A percentile compares a stretch with the other conserved stretches of the same genome.
Evolutionary conservation across 2,888 invertebrate species (phyloP).

Genomic region (Erebia aethiops): DNA sequence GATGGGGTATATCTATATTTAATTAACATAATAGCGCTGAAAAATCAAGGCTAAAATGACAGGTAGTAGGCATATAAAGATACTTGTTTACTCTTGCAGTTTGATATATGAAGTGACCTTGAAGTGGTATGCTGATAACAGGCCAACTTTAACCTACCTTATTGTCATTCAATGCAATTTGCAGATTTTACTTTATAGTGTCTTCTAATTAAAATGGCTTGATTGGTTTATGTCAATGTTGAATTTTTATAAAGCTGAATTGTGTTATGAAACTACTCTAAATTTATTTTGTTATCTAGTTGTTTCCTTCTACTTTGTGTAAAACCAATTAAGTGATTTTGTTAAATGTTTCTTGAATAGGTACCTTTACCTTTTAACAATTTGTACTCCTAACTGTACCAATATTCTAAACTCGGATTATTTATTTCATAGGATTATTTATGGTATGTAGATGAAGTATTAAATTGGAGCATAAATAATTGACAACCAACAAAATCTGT

Average conservation of each 20-base stretch:
- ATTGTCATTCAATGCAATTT: slow-evolving; percentile 1
- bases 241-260: slow-evolving; percentile 6
- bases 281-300: not conserved
- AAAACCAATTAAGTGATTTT: too few relatives aligned
- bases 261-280: not conserved
- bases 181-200: not conserved
- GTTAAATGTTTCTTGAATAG: too few relatives aligned
- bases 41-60: slow-evolving; percentile 21
- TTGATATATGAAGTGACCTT: slow-evolving; percentile 11
- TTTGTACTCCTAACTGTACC: too few relatives aligned
- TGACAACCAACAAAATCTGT: too few relatives aligned
- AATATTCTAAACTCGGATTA: too few relatives aligned
- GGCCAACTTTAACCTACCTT: not conserved
- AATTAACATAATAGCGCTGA: slow-evolving; percentile 25
- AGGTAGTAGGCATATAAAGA: slow-evolving; percentile 3
- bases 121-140: slow-evolving; percentile 3
- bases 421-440: too few relatives aligned
- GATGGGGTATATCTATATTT: slow-evolving; percentile 11
- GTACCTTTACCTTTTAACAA: too few relatives aligned
- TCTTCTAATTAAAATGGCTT: slow-evolving; percentile 7
- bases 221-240: slow-evolving; percentile 1
- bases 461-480: too few relatives aligned
- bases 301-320: not conserved
- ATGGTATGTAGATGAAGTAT: too few relatives aligned
- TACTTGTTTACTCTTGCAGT: not conserved